Evolutionary conservation across 1,140 invertebrate genomes (phyloP), one percentile per base, ranked within the genome.

Genomic region (Teleopsis dalmanni): DNA sequence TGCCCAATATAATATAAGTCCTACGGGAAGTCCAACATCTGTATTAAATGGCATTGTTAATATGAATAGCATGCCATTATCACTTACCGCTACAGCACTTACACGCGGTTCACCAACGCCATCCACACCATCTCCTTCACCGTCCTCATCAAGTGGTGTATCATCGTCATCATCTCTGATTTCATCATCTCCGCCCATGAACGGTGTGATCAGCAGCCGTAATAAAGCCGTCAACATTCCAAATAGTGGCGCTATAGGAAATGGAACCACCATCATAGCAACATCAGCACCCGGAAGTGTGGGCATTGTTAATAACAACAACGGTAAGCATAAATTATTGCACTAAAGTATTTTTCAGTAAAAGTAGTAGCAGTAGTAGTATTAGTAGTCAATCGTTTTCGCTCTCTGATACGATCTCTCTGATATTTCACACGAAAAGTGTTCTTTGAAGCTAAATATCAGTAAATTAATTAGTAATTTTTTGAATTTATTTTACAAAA

Each of bases 61-160:
- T 29, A 29, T 44, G 11, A 50, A 26, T 29, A 48, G 25, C 43
- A 9, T 40, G 47, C 47, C 42, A 27, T 23, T 50, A 14, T 52
- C 50, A 16, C 50, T 55, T 19, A 50, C 54, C 18, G 47, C 53
- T 11, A 48, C 48, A 44, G 34, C 54, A 14, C 26, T 55, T 6
- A 68, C 53, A 35, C 60, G 65, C 38, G 65, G 59, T 19, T 68
- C 65, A 14, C 65, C 65, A n/a, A 67, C 64, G 38, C 64, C 64
- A 42, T 67, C 64, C 38, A 68, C 65, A 6, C 65, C 65, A 22
- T 68, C 65, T 13, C 53, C 53, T 19, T 55, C 53, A 42, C 65
- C 65, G 13, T 62, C 59, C 54, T 63, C 62, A 22, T 61, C 65
- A 27, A 65, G 62, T 47, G 60, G 65, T 44, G 57, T 62, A 16